A percentile compares a stretch with the other conserved stretches of the same genome.
These are phyloP conservation scores for Pollenia angustigena DNA, from an alignment of 2,888 invertebrate species.

Conservation along the genomic window DNA sequence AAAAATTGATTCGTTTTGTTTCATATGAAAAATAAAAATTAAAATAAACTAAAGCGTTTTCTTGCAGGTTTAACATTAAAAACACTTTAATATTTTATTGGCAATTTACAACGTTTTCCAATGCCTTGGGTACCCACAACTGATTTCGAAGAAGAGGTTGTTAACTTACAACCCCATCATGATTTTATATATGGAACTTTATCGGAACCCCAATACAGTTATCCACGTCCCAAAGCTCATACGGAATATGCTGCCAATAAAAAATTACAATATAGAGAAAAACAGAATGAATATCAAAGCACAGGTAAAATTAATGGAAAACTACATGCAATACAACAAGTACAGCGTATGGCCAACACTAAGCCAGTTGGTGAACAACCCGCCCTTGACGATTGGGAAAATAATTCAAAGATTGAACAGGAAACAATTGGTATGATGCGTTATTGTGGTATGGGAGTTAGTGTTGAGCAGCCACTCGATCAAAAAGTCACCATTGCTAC, in stretches of 20 bases:
- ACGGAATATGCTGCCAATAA: conserved; percentile 75
- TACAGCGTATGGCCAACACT: conserved; percentile 79
- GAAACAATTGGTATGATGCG: conserved; percentile 81
- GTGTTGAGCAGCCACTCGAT: conserved; percentile 74
- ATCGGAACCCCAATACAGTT: conserved; percentile 58
- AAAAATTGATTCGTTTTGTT: conserved; percentile 50
- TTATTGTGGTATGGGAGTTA: conserved; percentile 78
- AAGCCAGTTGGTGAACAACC: conserved; percentile 80
- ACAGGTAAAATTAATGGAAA: conserved; percentile 60
- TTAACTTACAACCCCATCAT: conserved; percentile 78
- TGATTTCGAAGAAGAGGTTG: conserved; percentile 81
- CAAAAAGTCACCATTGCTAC: conserved; percentile 75
- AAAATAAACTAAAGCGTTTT: background rate
- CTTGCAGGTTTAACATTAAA: conserved; percentile 29
- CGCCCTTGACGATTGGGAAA: conserved; percentile 79
- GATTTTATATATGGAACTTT: conserved; percentile 77
- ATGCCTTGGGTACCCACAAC: conserved; percentile 80
- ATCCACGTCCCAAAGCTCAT: conserved; percentile 76
- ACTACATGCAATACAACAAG: conserved; percentile 78
- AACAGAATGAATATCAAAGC: conserved; percentile 63
- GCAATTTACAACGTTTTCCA: background rate
- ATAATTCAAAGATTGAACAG: conserved; percentile 76
- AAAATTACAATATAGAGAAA: conserved; percentile 58
- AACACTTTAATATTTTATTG: conserved; percentile 4
- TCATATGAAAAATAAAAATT: background rate